These are phyloP conservation scores for Neomonachus schauinslandi DNA, from an alignment of 2,113 vertebrate species.

Conservation along the genomic window DNA sequence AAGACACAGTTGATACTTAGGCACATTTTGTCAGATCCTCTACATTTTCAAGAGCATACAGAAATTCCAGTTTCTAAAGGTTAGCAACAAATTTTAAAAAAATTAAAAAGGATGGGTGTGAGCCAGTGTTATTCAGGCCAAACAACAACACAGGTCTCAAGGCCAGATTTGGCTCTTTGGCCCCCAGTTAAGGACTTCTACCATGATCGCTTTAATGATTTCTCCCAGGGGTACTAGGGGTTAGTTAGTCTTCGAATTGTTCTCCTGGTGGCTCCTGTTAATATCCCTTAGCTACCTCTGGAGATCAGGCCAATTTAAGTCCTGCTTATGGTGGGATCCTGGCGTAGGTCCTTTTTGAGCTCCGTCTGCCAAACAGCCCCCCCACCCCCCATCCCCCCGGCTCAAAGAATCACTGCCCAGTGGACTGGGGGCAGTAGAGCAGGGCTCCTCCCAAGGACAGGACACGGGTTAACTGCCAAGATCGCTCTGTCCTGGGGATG, in stretches of 20 bases:
- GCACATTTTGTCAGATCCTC: neutral
- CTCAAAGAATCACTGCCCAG: neutral
- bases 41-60: neutral
- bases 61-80: neutral
- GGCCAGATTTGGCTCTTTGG: neutral
- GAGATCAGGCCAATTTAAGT: neutral
- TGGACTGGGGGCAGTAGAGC: neutral
- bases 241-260: neutral
- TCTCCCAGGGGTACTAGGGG: neutral
- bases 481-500: neutral
- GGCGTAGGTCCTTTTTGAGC: neutral
- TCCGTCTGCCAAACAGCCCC: neutral
- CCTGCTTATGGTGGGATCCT: neutral
- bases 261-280: neutral
- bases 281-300: neutral
- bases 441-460: neutral
- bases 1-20: neutral
- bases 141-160: neutral
- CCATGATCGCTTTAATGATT: neutral
- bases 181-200: neutral
- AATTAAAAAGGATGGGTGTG: neutral
- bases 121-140: neutral
- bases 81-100: constrained; percentile 1
- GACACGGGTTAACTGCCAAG: neutral
- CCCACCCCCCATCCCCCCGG: neutral